These are phyloP conservation scores for Oophaga sylvatica DNA, from an alignment of 2,797 vertebrate genomes.

Conservation along the genomic window DNA sequence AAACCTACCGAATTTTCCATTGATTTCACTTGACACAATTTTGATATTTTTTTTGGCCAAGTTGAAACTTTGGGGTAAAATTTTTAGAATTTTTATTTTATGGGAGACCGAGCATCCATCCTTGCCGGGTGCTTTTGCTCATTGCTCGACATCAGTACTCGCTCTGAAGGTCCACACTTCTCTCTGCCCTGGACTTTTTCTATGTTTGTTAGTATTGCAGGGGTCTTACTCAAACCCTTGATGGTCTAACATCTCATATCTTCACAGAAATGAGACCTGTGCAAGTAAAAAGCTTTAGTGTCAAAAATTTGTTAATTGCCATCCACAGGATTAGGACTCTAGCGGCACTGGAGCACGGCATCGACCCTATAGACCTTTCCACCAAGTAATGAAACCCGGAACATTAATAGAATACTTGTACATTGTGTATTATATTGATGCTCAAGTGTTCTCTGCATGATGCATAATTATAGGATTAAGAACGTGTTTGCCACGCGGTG, in stretches of 20 bases:
- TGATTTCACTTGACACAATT: too few relatives aligned
- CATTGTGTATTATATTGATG: not conserved
- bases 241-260: not conserved
- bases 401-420: not conserved
- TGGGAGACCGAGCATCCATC: too few relatives aligned
- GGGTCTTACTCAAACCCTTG: not conserved
- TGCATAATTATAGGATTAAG: constrained; percentile 4
- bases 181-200: not conserved
- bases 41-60: too few relatives aligned
- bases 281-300: not conserved
- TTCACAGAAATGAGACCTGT: not conserved
- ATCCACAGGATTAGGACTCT: not conserved
- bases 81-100: too few relatives aligned
- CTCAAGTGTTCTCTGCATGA: not conserved
- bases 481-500: not conserved
- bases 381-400: not conserved
- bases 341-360: not conserved
- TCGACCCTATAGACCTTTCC: not conserved
- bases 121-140: not conserved
- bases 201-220: not conserved
- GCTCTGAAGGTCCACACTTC: not conserved
- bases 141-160: not conserved
- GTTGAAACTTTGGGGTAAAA: too few relatives aligned
- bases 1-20: too few relatives aligned
- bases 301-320: not conserved